Evolutionary conservation across 2,113 vertebrate genomes (phyloP), one percentile per base, ranked within the genome.

Genomic region (Seriola quinqueradiata): DNA sequence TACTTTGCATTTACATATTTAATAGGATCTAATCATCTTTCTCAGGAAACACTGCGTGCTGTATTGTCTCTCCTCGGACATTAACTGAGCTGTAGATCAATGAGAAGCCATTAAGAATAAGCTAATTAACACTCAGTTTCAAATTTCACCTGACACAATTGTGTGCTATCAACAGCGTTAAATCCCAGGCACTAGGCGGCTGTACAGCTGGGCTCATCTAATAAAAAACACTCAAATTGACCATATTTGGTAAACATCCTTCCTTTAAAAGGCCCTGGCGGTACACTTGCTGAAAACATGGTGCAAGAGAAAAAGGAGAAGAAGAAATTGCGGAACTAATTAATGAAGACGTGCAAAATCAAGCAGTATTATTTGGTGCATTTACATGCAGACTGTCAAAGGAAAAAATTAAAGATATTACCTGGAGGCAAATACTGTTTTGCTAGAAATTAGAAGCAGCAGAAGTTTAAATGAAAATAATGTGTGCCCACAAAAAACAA

Each of bases 1-100:
- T 57, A 40, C 69, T 70, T 74, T 57, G 48, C 42, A 78, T 75
- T 72, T 19, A 68, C 32, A 36, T 57, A 81, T 82, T 69, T 73
- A 59, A 86, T 80, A 34, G 34, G 25, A 54, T 42, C 5, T 34
- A 76, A 55, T 75, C 32, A 42, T 54, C 32, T 34, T 74, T 46
- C 60, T 61, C 50, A 63, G 40, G 55, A 68, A 73, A 36, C 68
- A 73, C 44, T 44, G 70, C 23, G 21, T 10, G 61, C 54, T 38
- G 6, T 60, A n/a, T 50, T 34, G 59, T 52, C 44, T 75, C 19
- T 32, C 40, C 28, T 19, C 32, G 54, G 69, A 38, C 4, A 32
- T 60, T 28, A 63, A 59, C 10, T 9, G 16, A 73, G 44, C 32
- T 12, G 72, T 12, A 25, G 59, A 75, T 25, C 13, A 38, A 38